Evolutionary conservation across 2,888 invertebrate genomes (phyloP).

Genomic region (Andrena haemorrhoa): DNA sequence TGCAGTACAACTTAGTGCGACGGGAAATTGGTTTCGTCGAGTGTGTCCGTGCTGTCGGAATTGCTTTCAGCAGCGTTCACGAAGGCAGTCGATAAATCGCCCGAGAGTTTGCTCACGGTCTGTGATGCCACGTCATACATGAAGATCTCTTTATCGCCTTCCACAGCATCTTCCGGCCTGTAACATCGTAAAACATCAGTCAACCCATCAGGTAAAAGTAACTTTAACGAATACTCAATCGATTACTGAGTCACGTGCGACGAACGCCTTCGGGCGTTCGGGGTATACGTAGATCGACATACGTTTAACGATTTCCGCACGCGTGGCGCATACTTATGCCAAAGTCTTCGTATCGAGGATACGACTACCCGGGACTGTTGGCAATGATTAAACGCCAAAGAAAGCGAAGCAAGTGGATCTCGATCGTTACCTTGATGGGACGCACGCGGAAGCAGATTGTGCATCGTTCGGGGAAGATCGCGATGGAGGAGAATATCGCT

Average conservation of each 20-base stretch:
- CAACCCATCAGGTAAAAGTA: background rate
- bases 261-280: no score
- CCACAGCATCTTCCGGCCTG: slow-evolving; percentile 85
- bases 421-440: background rate
- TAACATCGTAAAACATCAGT: slow-evolving; percentile 64
- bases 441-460: slow-evolving; percentile 39
- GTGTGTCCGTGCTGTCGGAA: slow-evolving; percentile 84
- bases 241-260: no score
- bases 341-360: no score
- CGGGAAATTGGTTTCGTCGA: slow-evolving; percentile 70
- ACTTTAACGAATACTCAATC: background rate
- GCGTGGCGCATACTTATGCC: no score
- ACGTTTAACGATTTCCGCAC: no score
- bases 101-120: slow-evolving; percentile 91
- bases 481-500: slow-evolving; percentile 18
- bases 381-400: slow-evolving; percentile 17
- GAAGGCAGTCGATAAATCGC: slow-evolving; percentile 93
- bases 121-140: slow-evolving; percentile 93
- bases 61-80: slow-evolving; percentile 95
- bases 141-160: slow-evolving; percentile 91
- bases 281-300: no score
- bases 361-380: background rate
- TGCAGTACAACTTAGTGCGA: slow-evolving; percentile 45
- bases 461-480: slow-evolving; percentile 12
- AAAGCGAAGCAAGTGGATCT: slow-evolving; percentile 37